Conservation (phyloP, 2,888 invertebrate genomes). For the Sinopyrophorus schimmeli region DNA sequence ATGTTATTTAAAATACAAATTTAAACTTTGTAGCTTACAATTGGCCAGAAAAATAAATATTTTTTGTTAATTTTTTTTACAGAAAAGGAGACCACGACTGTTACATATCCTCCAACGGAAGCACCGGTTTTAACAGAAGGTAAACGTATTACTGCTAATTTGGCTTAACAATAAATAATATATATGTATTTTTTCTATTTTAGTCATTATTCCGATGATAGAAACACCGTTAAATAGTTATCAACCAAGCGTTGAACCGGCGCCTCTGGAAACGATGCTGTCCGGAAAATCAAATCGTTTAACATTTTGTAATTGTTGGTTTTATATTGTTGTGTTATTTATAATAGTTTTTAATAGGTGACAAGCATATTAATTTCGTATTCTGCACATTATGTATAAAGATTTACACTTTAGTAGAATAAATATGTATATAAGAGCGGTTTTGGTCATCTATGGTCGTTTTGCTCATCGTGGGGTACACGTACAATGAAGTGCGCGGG, state of each 20-base stretch:
- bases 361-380: slow-evolving; percentile 5
- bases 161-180: not conserved
- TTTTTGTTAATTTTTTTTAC: slow-evolving; percentile 3
- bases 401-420: slow-evolving; percentile 9
- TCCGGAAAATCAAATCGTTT: slow-evolving; percentile 10
- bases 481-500: not conserved
- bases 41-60: too few relatives aligned
- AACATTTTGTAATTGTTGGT: not conserved
- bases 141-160: slow-evolving; percentile 4
- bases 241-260: slow-evolving; percentile 22
- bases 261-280: slow-evolving; percentile 25
- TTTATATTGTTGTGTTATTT: slow-evolving; percentile 1
- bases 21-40: too few relatives aligned
- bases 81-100: slow-evolving; percentile 17
- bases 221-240: slow-evolving; percentile 18
- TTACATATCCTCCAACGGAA: slow-evolving; percentile 18
- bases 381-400: slow-evolving; percentile 15
- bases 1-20: too few relatives aligned
- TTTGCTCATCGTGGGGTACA: too few relatives aligned
- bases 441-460: too few relatives aligned
- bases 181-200: too few relatives aligned
- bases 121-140: slow-evolving; percentile 12
- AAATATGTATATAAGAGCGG: slow-evolving; percentile 11
- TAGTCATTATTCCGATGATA: slow-evolving; percentile 16
- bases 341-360: slow-evolving; percentile 10